phyloP scores from a whole-genome alignment of 2,113 vertebrate species.

The Himantopus leucocephalus region DNA sequence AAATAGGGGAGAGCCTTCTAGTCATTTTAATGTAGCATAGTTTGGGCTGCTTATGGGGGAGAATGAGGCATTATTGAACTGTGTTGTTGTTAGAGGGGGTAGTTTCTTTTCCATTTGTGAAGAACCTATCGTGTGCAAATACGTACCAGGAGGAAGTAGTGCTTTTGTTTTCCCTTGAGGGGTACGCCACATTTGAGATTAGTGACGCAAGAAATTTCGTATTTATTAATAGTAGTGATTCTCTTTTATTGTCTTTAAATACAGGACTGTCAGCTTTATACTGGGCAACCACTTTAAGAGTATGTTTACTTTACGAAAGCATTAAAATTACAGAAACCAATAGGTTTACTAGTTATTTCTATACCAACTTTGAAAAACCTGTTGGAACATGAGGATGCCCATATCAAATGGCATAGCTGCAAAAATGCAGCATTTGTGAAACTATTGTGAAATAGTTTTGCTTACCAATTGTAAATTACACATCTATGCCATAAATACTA shows the following conservation, averaged over 20 bases:
- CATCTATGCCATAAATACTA: neutral
- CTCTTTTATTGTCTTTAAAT: neutral
- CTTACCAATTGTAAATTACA: neutral
- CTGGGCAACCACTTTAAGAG: neutral
- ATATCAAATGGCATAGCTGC: neutral
- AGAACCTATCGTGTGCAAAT: neutral
- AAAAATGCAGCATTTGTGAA: neutral
- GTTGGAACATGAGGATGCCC: neutral
- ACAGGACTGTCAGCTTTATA: neutral
- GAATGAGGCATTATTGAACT: neutral
- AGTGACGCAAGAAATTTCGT: neutral
- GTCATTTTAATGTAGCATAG: neutral
- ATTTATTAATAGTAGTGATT: neutral
- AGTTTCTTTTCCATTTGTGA: neutral
- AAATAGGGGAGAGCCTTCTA: neutral
- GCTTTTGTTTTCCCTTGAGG: neutral
- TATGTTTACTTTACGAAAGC: neutral
- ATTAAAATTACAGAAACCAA: neutral
- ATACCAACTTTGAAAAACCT: neutral
- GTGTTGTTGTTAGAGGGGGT: neutral
- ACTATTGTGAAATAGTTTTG: neutral
- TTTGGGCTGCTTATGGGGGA: neutral
- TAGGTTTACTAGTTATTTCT: neutral
- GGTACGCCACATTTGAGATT: neutral
- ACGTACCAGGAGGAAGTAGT: neutral